Base-by-base conservation (phyloP, 2,797 vertebrate species). In the Gymnothorax javanicus region DNA sequence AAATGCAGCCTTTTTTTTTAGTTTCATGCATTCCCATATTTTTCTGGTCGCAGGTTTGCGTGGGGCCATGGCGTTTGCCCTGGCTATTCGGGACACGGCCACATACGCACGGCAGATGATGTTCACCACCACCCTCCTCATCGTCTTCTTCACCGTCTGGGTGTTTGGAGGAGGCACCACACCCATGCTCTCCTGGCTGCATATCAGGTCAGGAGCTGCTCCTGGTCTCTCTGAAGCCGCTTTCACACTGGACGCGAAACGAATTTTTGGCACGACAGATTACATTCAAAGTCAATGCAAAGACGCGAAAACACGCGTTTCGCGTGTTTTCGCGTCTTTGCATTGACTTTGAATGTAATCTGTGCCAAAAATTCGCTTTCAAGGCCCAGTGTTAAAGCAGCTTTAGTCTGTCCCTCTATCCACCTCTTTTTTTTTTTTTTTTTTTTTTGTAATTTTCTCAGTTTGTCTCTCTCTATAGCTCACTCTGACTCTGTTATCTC, bases 131-230 rank as follows among this genome's bases (percentile, higher is more conserved):
- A 99, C 98, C 0, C 96, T 99, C 67, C 98, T 99, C 82, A 97
- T 99, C 0, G 98, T 99, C 91, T 99, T 99, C 94, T 99, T 99
- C 94, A 99, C 98, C 0, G 98, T 99, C 71, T 99, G 98, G 98
- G 95, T 99, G 89, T 97, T 99, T 0, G 98, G 98, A 0, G 98
- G 98, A n/a, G 98, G 98, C 81, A 99, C 98, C 0, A 99, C 98
- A 0, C 97, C 98, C 83, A 99, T 99, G 98, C 93, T 99, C 79
- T 99, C 98, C 0, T 99, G 98, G 97, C 95, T 99, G 6, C 98
- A 99, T 90, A 99, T 99, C 94, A 97, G 98, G 98, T 98, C 54
- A 67, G 89, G 25, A 50, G n/a, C 13, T 4, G 27, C 1, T 54
- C 84, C 3, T 2, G 2, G 8, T 2, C 2, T 33, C 20, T 9